Base-by-base conservation (phyloP, 2,113 vertebrate genomes). In the Camelus dromedarius region DNA sequence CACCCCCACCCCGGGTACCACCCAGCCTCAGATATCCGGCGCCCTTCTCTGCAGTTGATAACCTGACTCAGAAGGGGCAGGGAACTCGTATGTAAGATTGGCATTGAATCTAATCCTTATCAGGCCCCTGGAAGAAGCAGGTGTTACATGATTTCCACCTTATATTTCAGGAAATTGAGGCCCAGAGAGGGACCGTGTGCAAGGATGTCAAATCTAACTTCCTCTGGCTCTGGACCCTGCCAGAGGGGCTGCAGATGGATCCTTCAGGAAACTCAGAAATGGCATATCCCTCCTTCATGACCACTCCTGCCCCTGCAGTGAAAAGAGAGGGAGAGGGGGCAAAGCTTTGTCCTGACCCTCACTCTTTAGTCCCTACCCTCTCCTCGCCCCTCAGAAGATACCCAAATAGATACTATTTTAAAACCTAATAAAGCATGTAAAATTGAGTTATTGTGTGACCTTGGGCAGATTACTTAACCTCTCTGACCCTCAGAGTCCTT, bases 401-500 rank as follows among this genome's bases (percentile, higher is more conserved):
- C 62, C 24, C 75, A 73, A 73, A 38, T 30, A 70, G 42, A 62
- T 77, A 52, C 20, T 77, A 73, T 42, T 77, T 79, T 16, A 38
- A 86, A 80, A 73, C 48, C 22, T 75, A 81, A 66, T 79, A 35
- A 66, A n/a, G 13, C 38, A 60, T 46, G 83, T 83, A 83, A 83
- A 54, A 30, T 28, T 35, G 58, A 66, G 48, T 91, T 83, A 20
- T 89, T 86, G 35, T 95, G 88, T 95, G 77, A 58, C 56, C 62
- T 48, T 26, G 30, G 46, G 13, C 50, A 87, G 62, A 30, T 42
- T 48, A 38, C 58, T 67, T 84, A 62, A 93, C 30, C 18, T 77
- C 60, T 96, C 94, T 91, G 81, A 56, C 80, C 32, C 18, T 56
- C 30, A 35, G 67, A 85, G 14, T 48, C 48, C 50, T 64, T 81